phyloP scores from a whole-genome alignment of 2,797 vertebrate species.

The Paedocypris micromegethes region DNA sequence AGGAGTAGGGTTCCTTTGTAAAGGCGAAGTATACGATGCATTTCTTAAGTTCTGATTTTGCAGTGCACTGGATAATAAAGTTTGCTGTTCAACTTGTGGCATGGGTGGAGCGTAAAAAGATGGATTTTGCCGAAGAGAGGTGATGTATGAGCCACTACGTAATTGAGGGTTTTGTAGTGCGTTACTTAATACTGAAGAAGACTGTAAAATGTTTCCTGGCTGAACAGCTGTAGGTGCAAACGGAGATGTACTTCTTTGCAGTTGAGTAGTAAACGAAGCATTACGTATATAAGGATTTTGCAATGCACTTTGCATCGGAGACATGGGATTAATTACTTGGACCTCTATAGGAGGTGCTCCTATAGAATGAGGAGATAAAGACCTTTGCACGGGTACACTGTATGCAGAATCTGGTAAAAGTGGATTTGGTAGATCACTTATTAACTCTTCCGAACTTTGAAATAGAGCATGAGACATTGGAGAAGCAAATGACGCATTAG shows the following conservation, averaged over 20 bases:
- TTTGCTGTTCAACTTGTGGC: conserved; percentile 44
- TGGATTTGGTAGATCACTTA: conserved; percentile 48
- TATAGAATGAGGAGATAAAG: conserved; percentile 36
- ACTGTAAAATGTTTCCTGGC: conserved; percentile 11
- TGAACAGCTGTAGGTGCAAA: conserved; percentile 35
- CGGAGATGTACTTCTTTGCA: conserved; percentile 37
- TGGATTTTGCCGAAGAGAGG: conserved; percentile 53
- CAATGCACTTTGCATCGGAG: conserved; percentile 41
- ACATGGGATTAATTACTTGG: conserved; percentile 29
- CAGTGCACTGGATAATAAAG: conserved; percentile 50
- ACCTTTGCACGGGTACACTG: conserved; percentile 39
- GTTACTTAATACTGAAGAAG: conserved; percentile 37
- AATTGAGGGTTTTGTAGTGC: conserved; percentile 52
- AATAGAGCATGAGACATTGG: conserved; percentile 37
- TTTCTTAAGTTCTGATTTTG: conserved; percentile 64
- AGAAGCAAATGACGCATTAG: conserved; percentile 46
- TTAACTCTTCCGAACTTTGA: conserved; percentile 38
- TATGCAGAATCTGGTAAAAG: conserved; percentile 43
- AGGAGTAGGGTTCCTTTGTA: conserved; percentile 55
- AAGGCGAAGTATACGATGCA: conserved; percentile 50
- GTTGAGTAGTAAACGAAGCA: conserved; percentile 38
- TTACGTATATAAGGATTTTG: conserved; percentile 44
- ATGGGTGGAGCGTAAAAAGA: conserved; percentile 49
- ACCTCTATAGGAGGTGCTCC: conserved; percentile 30
- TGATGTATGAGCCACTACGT: conserved; percentile 47